These are phyloP conservation scores for Stegostoma tigrinum DNA, from an alignment of 2,113 vertebrate genomes.

Conservation along the genomic window DNA sequence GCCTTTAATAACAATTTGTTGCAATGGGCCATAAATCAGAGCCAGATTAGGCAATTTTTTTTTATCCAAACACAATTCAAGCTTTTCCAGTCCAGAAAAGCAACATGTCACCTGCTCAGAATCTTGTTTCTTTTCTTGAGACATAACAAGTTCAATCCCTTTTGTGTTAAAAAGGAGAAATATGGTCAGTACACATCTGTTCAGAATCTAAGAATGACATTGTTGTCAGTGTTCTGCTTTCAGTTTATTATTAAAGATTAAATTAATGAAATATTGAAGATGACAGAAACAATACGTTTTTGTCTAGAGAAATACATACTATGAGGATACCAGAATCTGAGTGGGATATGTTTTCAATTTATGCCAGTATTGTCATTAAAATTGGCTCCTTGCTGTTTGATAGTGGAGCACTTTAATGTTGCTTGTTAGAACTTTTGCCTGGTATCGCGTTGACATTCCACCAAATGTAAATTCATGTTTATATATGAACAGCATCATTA, in stretches of 20 bases:
- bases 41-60: background rate
- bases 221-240: background rate
- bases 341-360: background rate
- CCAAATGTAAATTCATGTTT: background rate
- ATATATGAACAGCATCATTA: background rate
- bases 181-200: background rate
- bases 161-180: background rate
- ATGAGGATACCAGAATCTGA: background rate
- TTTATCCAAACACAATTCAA: background rate
- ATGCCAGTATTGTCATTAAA: background rate
- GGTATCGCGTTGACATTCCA: background rate
- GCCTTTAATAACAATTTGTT: background rate
- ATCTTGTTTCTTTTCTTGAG: background rate
- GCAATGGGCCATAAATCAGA: background rate
- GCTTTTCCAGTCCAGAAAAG: background rate
- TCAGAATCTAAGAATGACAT: slow-evolving; percentile 20
- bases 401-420: background rate
- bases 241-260: background rate
- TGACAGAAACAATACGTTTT: slow-evolving; percentile 15
- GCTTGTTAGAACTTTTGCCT: background rate
- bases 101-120: slow-evolving; percentile 2
- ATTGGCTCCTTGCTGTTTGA: background rate
- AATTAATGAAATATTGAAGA: slow-evolving; percentile 18
- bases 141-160: background rate
- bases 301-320: background rate